Evolutionary conservation across 1,140 invertebrate genomes (phyloP).

Genomic region (Branchinecta lindahli): DNA sequence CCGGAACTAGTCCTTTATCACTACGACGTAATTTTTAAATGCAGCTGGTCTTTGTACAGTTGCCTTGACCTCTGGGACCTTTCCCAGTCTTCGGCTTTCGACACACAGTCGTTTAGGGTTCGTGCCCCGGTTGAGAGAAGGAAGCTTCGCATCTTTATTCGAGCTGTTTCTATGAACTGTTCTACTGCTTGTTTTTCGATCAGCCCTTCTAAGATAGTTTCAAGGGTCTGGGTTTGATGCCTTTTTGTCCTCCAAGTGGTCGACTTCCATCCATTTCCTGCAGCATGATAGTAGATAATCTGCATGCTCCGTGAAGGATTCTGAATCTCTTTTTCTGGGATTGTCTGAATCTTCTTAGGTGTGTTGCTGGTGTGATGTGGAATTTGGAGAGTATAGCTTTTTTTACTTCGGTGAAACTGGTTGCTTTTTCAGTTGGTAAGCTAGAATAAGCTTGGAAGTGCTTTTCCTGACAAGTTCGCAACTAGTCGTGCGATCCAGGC

Average conservation of each 20-base stretch:
- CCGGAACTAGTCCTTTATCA: too few species aligned
- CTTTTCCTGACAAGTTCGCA: neutral
- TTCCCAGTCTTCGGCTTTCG: neutral
- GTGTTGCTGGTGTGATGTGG: neutral
- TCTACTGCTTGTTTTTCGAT: neutral
- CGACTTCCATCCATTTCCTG: too few species aligned
- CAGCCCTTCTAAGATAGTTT: neutral
- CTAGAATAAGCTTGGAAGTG: neutral
- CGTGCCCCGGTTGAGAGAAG: neutral
- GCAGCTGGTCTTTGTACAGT: too few species aligned
- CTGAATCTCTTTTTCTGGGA: too few species aligned
- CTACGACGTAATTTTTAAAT: too few species aligned
- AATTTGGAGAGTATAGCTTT: neutral
- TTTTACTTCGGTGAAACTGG: neutral
- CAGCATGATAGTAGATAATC: too few species aligned
- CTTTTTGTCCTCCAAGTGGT: too few species aligned
- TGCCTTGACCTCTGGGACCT: neutral
- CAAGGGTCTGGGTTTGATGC: neutral
- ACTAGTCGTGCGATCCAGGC: neutral
- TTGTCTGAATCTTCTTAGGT: neutral
- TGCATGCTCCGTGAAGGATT: too few species aligned
- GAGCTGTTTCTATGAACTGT: neutral
- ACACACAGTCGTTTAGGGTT: neutral
- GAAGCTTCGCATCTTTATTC: neutral
- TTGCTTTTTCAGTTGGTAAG: neutral